phyloP scores from a whole-genome alignment of 2,113 vertebrate genomes.

The Myotis brandtii region DNA sequence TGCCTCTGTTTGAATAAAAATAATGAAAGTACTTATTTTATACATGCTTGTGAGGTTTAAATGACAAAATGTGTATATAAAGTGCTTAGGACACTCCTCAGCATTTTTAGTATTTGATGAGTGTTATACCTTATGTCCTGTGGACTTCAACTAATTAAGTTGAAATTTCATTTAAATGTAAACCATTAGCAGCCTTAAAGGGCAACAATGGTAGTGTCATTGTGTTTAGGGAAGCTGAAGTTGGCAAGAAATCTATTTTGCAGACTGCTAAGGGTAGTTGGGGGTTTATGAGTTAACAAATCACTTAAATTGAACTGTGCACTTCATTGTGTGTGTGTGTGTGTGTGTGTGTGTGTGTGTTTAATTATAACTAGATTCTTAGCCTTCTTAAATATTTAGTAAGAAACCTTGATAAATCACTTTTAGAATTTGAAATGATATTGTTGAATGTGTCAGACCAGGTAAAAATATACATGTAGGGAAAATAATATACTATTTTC shows the following conservation, averaged over 20 bases:
- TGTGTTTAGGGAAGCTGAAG: background rate
- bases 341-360: background rate
- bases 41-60: background rate
- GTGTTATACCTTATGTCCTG: background rate
- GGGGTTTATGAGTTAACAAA: background rate
- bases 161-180: conserved; percentile 7
- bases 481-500: background rate
- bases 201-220: background rate
- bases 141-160: background rate
- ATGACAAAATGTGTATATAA: background rate
- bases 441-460: background rate
- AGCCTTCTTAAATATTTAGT: background rate
- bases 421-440: background rate
- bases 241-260: background rate
- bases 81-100: background rate
- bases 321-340: background rate
- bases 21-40: background rate
- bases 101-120: background rate
- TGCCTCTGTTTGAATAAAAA: background rate
- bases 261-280: background rate
- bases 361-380: background rate
- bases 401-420: background rate
- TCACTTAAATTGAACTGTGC: background rate
- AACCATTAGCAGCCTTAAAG: background rate
- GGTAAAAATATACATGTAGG: background rate